Evolutionary conservation across 2,797 vertebrate genomes (phyloP), one percentile per base, ranked within the genome.

Genomic region (Melopsittacus undulatus): DNA sequence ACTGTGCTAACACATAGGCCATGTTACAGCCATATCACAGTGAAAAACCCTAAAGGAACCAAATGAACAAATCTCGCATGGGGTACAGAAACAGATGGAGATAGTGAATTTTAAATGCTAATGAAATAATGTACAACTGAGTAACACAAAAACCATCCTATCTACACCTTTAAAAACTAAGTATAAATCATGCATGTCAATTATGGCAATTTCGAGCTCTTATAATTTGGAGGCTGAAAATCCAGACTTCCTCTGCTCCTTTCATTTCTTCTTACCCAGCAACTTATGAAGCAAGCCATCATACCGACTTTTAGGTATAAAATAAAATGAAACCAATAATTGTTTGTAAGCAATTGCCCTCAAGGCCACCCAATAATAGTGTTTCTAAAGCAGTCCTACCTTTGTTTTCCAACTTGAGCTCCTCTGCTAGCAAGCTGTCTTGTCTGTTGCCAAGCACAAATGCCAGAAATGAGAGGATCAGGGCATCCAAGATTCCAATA

Each of bases 371-470:
- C 87, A 68, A 69, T 69, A 70, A 91, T 48, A 87, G 81, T 46
- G 94, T 94, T 90, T 89, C 89, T 68, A 79, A 96, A 95, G 89
- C 52, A 89, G 69, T 91, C 97, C 96, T 97, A 98, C 98, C 99
- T 99, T 99, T 99, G 98, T 98, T 99, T 98, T 99, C 99, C 97
- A 98, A 98, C 97, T 99, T 99, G 97, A 99, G 98, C 94, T 99
- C 99, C 78, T 99, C 99, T 49, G 99, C 98, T 99, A 99, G 99
- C 97, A 99, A 98, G 90, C 98, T 98, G 97, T 99, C 99, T 98
- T 99, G 99, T 87, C 99, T 99, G 98, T 99, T 99, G 73, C 99
- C 99, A 96, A 99, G 98, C 85, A 99, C 99, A 89, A 99, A 99
- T 67, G 99, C 99, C 96, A 99, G 98, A 97, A 99, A 99, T 21